Conservation (phyloP, 2,888 invertebrate genomes). For the Orgyia antiqua region DNA sequence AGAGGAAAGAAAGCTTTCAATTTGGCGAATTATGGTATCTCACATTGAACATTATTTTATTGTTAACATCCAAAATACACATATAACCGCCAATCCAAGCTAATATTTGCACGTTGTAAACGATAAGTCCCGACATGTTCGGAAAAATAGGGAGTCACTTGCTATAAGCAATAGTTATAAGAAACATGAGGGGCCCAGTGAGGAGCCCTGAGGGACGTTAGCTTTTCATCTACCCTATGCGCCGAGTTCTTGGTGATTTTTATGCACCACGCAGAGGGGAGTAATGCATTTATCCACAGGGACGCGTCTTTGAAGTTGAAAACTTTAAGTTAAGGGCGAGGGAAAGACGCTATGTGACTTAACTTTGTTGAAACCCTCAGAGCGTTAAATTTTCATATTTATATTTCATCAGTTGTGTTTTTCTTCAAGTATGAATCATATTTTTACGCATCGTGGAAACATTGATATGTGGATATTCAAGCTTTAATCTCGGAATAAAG, state of each 20-base stretch:
- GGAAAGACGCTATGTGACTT: conserved; percentile 23
- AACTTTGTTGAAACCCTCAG: conserved; percentile 16
- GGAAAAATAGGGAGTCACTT: conserved; percentile 31
- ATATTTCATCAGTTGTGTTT: no score
- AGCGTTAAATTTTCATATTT: conserved; percentile 17
- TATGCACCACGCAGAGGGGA: conserved; percentile 32
- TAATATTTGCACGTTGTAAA: conserved; percentile 64
- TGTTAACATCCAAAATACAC: conserved; percentile 15
- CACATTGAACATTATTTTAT: no score
- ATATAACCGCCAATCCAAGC: conserved; percentile 31
- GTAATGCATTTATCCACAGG: conserved; percentile 42
- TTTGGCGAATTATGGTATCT: no score
- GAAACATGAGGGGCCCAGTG: conserved; percentile 29
- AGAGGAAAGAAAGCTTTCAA: no score
- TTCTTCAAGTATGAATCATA: no score
- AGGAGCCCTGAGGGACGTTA: conserved; percentile 46
- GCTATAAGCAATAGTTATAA: conserved; percentile 51
- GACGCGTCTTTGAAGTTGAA: conserved; percentile 34
- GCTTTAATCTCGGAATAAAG: no score
- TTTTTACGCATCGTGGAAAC: no score
- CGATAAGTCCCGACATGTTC: conserved; percentile 40
- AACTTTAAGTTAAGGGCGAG: conserved; percentile 25
- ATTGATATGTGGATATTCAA: no score
- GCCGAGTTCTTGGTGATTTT: conserved; percentile 41
- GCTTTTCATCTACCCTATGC: conserved; percentile 57